Base-by-base conservation (phyloP, 92 coral and sea anemone genomes). In the Paragorgia papillata region DNA sequence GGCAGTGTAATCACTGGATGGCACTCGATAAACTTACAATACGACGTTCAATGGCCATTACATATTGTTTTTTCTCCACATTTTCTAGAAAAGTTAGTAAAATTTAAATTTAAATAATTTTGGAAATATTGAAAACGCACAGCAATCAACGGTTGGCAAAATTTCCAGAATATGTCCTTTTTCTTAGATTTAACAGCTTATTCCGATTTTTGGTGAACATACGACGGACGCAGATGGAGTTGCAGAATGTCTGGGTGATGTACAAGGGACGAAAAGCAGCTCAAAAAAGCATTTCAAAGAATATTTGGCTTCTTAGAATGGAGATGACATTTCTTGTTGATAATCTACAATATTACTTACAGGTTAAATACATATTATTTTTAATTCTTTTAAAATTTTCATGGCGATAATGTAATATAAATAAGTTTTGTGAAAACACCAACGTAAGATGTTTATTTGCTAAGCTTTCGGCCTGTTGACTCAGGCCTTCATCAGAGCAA, bases 251-350 rank as follows among this genome's bases (percentile, higher is more conserved):
- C 5, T 94, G 98, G 98, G 94, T 91, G 0, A 84, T 82, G 20
- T 92, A 88, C 75, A 94, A 91, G 91, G 95, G 90, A 13, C 70
- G 88, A 21, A 89, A 85, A 56, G 85, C 88, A 73, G 82, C 84
- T 43, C 68, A 92, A 12, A 76, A 82, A 20, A 85, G 88, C 40
- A 74, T 84, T 82, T 84, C 97, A 10, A 86, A 86, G 80, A 57
- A 70, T 14, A 81, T 87, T 22, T 94, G 98, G 98, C 88, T 94
- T 2, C 78, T 92, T 18, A 84, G 98, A 58, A 94, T 94, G 98
- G 97, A 94, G 71, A 94, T 94, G 98, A 91, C 95, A 8, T 94
- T 94, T 82, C 85, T 94, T 57, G 95, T 94, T n/a, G 97, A 94
- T 56, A 94, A 94, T 40, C 64, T 94, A 59, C 98, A 94, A 66